A percentile compares a stretch with the other conserved stretches of the same genome.
These are phyloP conservation scores for Heterodera filipjevi DNA, from an alignment of 2,888 invertebrate genomes.

Conservation along the genomic window DNA sequence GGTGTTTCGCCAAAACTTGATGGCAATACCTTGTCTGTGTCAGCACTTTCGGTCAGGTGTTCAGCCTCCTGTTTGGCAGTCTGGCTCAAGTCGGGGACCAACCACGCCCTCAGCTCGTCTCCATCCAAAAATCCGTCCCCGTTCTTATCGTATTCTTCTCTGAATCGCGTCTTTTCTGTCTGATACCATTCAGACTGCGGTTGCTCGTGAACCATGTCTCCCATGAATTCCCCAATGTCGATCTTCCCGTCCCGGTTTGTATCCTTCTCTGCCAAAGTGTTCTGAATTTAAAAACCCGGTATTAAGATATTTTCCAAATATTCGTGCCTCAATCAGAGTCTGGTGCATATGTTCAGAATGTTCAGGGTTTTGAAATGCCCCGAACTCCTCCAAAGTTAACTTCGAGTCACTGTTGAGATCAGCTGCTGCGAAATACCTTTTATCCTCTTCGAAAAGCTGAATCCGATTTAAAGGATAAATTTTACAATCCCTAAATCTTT, in stretches of 20 bases:
- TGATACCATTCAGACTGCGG: slow-evolving; percentile 45
- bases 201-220: slow-evolving; percentile 68
- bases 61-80: slow-evolving; percentile 66
- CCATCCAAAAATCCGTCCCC: slow-evolving; percentile 79
- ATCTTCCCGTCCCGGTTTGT: slow-evolving; percentile 81
- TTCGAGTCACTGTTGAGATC: slow-evolving; percentile 81
- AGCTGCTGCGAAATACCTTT: slow-evolving; percentile 78
- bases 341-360: slow-evolving; percentile 79
- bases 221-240: slow-evolving; percentile 82
- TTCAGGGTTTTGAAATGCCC: slow-evolving; percentile 88
- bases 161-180: slow-evolving; percentile 73
- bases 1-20: too few species aligned
- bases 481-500: neutral
- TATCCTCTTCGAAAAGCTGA: slow-evolving; percentile 75
- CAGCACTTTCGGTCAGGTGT: slow-evolving; percentile 71
- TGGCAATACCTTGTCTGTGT: slow-evolving; percentile 73
- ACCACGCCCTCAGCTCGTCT: slow-evolving; percentile 83
- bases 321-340: slow-evolving; percentile 70
- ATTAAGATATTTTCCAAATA: neutral
- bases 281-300: slow-evolving; percentile 30
- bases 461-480: slow-evolving; percentile 36
- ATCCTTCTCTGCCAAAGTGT: slow-evolving; percentile 83
- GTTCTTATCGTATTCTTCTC: slow-evolving; percentile 82
- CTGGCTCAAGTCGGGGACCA: slow-evolving; percentile 54
- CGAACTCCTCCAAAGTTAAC: slow-evolving; percentile 79